Conservation (phyloP, 2,113 vertebrate genomes). For the Ptilonorhynchus violaceus region DNA sequence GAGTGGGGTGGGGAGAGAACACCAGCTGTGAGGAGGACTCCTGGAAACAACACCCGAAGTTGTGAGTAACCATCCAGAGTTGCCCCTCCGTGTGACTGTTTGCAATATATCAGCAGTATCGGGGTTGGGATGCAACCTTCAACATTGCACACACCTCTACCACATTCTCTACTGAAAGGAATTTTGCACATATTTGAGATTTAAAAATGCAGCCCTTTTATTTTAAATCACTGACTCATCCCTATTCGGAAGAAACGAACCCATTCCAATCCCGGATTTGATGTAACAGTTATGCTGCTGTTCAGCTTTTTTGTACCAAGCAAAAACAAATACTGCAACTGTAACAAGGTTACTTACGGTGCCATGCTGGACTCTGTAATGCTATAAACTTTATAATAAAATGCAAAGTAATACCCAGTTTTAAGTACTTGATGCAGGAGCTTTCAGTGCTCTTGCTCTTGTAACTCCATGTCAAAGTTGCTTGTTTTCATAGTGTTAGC, state of each 20-base stretch:
- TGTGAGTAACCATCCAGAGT: not conserved
- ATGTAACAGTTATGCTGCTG: not conserved
- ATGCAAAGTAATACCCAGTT: constrained; percentile 6
- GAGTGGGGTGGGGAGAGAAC: not conserved
- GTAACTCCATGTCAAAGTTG: not conserved
- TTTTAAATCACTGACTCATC: constrained; percentile 1
- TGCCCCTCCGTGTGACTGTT: not conserved
- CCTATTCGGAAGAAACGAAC: not conserved
- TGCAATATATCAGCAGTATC: not conserved
- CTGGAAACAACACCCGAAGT: not conserved
- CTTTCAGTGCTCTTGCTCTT: not conserved
- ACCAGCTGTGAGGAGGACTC: constrained; percentile 33
- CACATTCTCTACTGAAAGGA: constrained; percentile 31
- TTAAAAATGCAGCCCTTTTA: constrained; percentile 22
- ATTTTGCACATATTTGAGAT: constrained; percentile 62
- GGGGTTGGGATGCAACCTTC: not conserved
- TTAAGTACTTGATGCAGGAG: constrained; percentile 1
- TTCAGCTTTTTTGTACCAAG: not conserved
- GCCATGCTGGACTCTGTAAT: constrained; percentile 32
- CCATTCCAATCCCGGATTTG: not conserved
- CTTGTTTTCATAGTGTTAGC: constrained; percentile 1
- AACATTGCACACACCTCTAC: not conserved
- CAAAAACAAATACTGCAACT: not conserved
- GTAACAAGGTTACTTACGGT: not conserved
- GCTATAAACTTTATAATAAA: constrained; percentile 36